phyloP scores from a whole-genome alignment of 2,888 invertebrate species.

The Autographa gamma region DNA sequence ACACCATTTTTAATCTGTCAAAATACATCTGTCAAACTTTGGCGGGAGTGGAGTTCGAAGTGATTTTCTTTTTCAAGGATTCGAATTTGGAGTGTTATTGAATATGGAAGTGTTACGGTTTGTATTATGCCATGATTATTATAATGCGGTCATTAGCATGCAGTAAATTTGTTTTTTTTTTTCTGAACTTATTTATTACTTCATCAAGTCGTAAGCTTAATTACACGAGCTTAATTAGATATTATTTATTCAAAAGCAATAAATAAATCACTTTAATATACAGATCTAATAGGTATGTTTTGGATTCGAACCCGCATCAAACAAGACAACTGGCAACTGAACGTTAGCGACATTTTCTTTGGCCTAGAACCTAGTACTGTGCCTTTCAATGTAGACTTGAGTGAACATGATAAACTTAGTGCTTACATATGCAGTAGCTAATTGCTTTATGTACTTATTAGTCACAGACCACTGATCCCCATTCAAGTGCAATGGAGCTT shows the following conservation, averaged over 20 bases:
- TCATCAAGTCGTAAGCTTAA: not conserved
- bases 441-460: not conserved
- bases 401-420: not conserved
- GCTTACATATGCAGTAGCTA: not conserved
- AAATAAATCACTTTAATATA: not conserved
- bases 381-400: not conserved
- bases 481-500: not conserved
- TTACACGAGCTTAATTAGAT: not conserved
- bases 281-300: not conserved
- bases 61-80: constrained; percentile 29
- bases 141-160: not conserved
- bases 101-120: constrained; percentile 60
- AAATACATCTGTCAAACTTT: constrained; percentile 51
- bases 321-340: not conserved
- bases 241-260: not conserved
- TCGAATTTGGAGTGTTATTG: constrained; percentile 35
- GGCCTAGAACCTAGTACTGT: not conserved
- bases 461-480: not conserved
- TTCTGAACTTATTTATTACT: not conserved
- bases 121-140: constrained; percentile 21
- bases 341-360: not conserved
- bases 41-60: constrained; percentile 54
- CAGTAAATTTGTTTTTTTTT: not conserved
- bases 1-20: constrained; percentile 49
- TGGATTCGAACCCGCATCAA: not conserved